Percentiles rank a stretch among this genome's conserved stretches.
Conservation (phyloP, 2,797 vertebrate genomes). For the Crenichthys baileyi region DNA sequence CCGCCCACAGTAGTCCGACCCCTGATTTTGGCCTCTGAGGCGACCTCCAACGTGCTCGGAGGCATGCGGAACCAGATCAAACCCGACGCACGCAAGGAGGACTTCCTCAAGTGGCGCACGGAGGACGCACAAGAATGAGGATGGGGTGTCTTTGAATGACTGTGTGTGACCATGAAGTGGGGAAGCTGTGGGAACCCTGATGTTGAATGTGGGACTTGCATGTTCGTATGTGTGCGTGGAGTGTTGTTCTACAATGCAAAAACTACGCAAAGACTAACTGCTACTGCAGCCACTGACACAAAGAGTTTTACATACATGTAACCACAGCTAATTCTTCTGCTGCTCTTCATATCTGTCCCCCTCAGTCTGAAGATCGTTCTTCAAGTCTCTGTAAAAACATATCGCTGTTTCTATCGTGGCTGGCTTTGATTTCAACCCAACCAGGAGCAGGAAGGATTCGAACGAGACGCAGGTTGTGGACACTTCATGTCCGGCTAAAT, state of each 20-base stretch:
- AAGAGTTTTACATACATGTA: constrained; percentile 59
- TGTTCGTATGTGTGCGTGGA: constrained; percentile 41
- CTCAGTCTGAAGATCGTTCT: constrained; percentile 39
- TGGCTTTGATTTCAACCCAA: constrained; percentile 36
- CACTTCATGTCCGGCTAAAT: constrained; percentile 6
- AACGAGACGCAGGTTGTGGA: constrained; percentile 4
- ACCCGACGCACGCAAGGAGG: constrained; percentile 91
- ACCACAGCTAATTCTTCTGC: constrained; percentile 31
- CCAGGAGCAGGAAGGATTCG: constrained; percentile 16
- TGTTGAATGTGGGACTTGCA: constrained; percentile 31
- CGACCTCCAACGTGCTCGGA: constrained; percentile 91
- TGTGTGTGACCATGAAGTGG: not conserved
- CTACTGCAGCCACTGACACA: constrained; percentile 65
- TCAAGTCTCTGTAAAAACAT: constrained; percentile 59
- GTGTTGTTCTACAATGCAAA: constrained; percentile 66
- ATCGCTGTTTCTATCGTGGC: constrained; percentile 50
- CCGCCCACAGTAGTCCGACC: constrained; percentile 93
- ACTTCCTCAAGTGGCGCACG: constrained; percentile 91
- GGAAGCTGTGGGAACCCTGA: constrained; percentile 8
- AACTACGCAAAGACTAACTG: constrained; percentile 59
- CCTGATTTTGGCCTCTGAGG: constrained; percentile 91
- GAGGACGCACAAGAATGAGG: constrained; percentile 88
- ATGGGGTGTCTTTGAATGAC: constrained; percentile 19
- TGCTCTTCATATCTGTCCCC: constrained; percentile 1
- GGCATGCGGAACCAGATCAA: constrained; percentile 97